Conservation (phyloP, 2,888 invertebrate species). For the Acleris cristana region DNA sequence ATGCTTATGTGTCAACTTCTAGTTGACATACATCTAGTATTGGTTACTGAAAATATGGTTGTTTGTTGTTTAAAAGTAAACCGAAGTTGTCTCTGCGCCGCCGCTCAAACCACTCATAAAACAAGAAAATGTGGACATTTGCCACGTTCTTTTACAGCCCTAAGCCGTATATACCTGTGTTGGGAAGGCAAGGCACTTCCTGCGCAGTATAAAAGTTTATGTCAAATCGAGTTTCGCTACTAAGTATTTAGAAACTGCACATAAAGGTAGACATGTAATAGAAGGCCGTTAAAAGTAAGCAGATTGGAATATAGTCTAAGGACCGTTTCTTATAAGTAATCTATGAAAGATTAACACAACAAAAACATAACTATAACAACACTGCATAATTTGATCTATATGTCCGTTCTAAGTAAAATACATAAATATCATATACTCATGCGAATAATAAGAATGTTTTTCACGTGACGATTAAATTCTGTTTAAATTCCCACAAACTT, state of each 20-base stretch:
- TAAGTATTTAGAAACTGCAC: slow-evolving; percentile 10
- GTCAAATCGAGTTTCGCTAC: slow-evolving; percentile 13
- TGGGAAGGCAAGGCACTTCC: background rate
- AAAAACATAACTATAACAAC: no score
- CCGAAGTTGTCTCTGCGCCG: slow-evolving; percentile 1
- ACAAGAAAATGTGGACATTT: slow-evolving; percentile 40
- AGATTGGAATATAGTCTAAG: background rate
- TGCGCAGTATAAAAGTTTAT: slow-evolving; percentile 27
- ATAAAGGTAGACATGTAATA: background rate
- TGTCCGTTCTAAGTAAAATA: no score
- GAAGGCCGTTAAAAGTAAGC: background rate
- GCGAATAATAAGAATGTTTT: background rate
- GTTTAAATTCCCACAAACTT: slow-evolving; percentile 3
- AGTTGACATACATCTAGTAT: slow-evolving; percentile 6
- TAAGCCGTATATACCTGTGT: background rate
- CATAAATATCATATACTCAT: no score
- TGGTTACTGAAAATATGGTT: slow-evolving; percentile 13
- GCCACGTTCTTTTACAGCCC: slow-evolving; percentile 36
- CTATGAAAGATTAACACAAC: no score
- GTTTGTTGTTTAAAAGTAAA: slow-evolving; percentile 29
- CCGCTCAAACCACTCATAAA: slow-evolving; percentile 24
- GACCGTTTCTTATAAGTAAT: no score
- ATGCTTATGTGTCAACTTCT: slow-evolving; percentile 10
- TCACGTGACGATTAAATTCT: slow-evolving; percentile 5
- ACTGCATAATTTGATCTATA: no score